A percentile compares a stretch with the other conserved stretches of the same genome.
Evolutionary conservation across 2,797 vertebrate species (phyloP).

Genomic region (Siniperca undulata): DNA sequence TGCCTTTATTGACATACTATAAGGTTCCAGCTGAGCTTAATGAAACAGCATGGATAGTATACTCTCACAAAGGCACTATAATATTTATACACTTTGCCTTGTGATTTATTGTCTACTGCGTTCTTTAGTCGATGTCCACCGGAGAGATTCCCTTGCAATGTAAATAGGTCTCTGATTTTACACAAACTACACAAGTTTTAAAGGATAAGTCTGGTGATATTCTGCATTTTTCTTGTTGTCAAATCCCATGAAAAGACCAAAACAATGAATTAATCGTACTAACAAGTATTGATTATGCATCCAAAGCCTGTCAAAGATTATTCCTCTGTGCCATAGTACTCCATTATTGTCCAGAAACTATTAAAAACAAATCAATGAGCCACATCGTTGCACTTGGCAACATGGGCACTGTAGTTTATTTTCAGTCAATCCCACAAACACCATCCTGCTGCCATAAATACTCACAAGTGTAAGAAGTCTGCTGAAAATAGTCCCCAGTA

Average conservation of each 20-base stretch:
- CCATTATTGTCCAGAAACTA: not conserved
- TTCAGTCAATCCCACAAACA: not conserved
- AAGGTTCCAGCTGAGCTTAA: slow-evolving; percentile 64
- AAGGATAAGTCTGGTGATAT: slow-evolving; percentile 19
- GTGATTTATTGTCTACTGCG: slow-evolving; percentile 61
- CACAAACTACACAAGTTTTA: slow-evolving; percentile 29
- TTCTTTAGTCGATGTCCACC: slow-evolving; percentile 31
- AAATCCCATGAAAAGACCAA: slow-evolving; percentile 20
- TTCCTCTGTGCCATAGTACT: not conserved
- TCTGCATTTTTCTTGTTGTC: slow-evolving; percentile 20
- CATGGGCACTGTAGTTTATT: too few relatives aligned
- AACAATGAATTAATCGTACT: not conserved
- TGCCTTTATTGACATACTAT: slow-evolving; percentile 78
- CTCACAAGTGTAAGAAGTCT: not conserved
- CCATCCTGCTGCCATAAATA: not conserved
- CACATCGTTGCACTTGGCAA: not conserved
- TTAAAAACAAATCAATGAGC: not conserved
- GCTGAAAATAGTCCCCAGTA: not conserved
- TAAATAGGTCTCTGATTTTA: slow-evolving; percentile 28
- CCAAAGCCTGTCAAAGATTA: not conserved
- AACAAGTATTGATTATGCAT: not conserved
- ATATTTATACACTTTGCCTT: slow-evolving; percentile 71
- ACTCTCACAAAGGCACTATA: slow-evolving; percentile 76
- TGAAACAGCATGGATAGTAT: slow-evolving; percentile 69
- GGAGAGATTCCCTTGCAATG: slow-evolving; percentile 25